phyloP scores from a whole-genome alignment of 2,113 vertebrate genomes.

The Columba janthina region DNA sequence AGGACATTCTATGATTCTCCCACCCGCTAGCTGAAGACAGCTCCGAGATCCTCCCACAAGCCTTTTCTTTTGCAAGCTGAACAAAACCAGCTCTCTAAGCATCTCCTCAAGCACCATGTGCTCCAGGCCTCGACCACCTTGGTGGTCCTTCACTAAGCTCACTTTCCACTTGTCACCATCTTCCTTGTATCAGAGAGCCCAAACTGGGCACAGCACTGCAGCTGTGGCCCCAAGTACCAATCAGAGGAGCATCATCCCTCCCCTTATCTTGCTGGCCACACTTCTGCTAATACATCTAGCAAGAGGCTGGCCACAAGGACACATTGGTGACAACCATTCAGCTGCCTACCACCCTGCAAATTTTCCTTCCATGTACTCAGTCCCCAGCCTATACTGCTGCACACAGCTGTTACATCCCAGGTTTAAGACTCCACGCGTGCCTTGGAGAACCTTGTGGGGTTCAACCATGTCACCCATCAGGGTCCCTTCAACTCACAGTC shows the following conservation, averaged over 20 bases:
- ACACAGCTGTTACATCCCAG: neutral
- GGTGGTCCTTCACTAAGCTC: neutral
- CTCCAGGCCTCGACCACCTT: neutral
- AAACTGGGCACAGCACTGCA: neutral
- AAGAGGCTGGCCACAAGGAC: neutral
- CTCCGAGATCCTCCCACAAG: neutral
- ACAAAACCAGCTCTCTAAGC: neutral
- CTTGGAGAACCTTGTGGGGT: neutral
- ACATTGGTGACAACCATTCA: rapidly evolving
- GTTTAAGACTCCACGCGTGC: no score
- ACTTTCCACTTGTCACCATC: neutral
- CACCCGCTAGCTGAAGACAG: neutral
- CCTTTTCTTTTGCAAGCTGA: neutral
- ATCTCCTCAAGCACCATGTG: neutral
- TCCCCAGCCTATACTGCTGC: neutral
- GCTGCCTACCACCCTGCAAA: neutral
- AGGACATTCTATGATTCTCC: neutral
- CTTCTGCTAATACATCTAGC: no score
- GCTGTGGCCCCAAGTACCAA: neutral
- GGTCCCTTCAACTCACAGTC: neutral
- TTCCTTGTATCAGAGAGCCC: neutral
- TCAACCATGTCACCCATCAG: neutral
- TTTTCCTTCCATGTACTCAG: neutral
- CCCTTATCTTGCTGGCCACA: no score
- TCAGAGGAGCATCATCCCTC: neutral